These are phyloP conservation scores for Drosophila seguyi DNA, from an alignment of 1,140 invertebrate species.

Conservation along the genomic window DNA sequence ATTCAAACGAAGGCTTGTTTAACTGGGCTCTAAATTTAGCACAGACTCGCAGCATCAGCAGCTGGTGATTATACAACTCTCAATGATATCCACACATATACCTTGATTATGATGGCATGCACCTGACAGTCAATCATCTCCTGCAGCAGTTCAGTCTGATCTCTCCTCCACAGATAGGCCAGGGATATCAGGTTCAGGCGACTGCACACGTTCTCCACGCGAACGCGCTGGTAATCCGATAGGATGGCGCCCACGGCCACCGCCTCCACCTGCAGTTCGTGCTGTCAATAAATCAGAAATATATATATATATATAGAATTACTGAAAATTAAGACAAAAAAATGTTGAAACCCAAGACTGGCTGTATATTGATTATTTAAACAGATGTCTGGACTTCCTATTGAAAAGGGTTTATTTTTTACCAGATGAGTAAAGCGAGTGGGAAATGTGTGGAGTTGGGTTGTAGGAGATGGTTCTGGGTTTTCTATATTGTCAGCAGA, in stretches of 20 bases:
- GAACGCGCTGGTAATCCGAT: conserved; percentile 98
- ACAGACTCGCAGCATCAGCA: background rate
- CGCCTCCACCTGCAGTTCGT: conserved; percentile 93
- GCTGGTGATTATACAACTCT: background rate
- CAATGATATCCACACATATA: background rate
- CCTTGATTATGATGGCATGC: conserved; percentile 97
- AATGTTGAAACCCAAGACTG: no score
- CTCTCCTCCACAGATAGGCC: conserved; percentile 96
- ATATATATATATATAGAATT: background rate
- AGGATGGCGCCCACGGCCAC: conserved; percentile 98
- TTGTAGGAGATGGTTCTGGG: no score
- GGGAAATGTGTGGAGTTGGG: no score
- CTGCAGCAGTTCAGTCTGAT: conserved; percentile 97
- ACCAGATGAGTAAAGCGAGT: no score
- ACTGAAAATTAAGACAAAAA: background rate
- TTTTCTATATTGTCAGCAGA: no score
- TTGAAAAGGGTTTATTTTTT: no score
- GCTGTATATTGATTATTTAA: background rate
- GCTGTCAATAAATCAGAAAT: conserved; percentile 86
- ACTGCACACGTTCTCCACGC: conserved; percentile 99
- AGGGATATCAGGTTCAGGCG: conserved; percentile 95
- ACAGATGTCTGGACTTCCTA: no score
- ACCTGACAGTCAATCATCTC: conserved; percentile 98
- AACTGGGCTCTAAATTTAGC: conserved; percentile 24
- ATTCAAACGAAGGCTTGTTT: conserved; percentile 5